Evolutionary conservation across 2,797 vertebrate genomes (phyloP).

Genomic region (Phoeniculus purpureus): DNA sequence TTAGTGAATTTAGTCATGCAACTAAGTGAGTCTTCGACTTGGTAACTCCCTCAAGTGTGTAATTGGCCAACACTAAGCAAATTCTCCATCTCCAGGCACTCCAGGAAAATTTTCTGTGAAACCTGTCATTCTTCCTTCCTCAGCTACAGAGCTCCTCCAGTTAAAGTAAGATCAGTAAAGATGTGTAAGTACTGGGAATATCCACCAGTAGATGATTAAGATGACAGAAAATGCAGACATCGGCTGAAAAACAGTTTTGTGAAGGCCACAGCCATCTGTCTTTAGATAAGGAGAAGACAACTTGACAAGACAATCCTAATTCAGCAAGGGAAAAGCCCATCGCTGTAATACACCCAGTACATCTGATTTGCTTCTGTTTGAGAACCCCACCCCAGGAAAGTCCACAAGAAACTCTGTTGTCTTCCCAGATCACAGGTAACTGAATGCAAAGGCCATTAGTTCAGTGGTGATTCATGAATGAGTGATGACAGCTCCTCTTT

Average conservation of each 20-base stretch:
- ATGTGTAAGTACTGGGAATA: not conserved
- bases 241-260: not conserved
- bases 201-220: slow-evolving; percentile 4
- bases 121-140: not conserved
- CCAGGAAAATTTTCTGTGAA: not conserved
- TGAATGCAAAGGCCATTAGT: not conserved
- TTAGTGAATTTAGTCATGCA: not conserved
- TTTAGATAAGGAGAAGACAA: not conserved
- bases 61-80: not conserved
- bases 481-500: not conserved
- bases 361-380: not conserved
- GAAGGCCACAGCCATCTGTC: not conserved
- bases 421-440: not conserved
- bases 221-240: not conserved
- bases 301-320: not conserved
- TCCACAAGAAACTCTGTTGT: not conserved
- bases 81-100: not conserved
- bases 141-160: not conserved
- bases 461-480: not conserved
- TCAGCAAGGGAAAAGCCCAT: not conserved
- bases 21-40: not conserved
- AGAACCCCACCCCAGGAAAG: not conserved
- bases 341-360: accelerated
- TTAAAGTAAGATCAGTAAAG: not conserved
- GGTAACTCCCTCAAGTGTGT: not conserved